Evolutionary conservation across 30 jellyfish, hydroid and myxozoan genomes (phyloP).

Genomic region (Sanderia malayensis): DNA sequence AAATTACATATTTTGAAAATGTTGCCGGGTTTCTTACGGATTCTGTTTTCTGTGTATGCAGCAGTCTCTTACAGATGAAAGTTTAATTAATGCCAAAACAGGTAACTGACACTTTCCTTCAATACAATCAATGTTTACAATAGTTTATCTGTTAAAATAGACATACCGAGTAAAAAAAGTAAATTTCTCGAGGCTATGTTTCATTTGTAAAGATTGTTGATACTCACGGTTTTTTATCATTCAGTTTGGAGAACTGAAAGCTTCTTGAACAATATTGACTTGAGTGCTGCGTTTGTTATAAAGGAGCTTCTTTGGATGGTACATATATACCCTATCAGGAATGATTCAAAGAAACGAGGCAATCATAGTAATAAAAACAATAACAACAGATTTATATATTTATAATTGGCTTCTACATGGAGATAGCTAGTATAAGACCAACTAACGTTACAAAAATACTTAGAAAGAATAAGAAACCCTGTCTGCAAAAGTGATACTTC

Average conservation of each 20-base stretch:
- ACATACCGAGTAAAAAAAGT: not conserved
- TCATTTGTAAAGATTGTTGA: not conserved
- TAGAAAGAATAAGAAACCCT: not conserved
- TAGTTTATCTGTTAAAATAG: not conserved
- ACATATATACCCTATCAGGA: not conserved
- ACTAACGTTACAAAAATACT: not conserved
- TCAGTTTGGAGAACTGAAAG: not conserved
- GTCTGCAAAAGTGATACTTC: not conserved
- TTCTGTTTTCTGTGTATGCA: not conserved
- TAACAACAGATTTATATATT: not conserved
- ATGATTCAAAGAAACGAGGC: not conserved
- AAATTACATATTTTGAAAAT: too few species aligned
- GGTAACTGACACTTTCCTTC: not conserved
- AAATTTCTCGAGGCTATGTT: not conserved
- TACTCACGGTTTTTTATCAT: not conserved
- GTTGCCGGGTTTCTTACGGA: not conserved
- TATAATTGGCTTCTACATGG: not conserved
- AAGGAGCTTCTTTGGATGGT: not conserved
- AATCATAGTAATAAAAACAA: not conserved
- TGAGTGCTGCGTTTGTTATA: not conserved
- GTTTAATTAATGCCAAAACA: not conserved
- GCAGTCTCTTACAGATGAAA: not conserved
- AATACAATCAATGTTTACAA: not conserved
- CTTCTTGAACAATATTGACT: not conserved
- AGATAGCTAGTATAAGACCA: not conserved